phyloP scores from a whole-genome alignment of 1,140 invertebrate species.

The Drosophila lini region DNA sequence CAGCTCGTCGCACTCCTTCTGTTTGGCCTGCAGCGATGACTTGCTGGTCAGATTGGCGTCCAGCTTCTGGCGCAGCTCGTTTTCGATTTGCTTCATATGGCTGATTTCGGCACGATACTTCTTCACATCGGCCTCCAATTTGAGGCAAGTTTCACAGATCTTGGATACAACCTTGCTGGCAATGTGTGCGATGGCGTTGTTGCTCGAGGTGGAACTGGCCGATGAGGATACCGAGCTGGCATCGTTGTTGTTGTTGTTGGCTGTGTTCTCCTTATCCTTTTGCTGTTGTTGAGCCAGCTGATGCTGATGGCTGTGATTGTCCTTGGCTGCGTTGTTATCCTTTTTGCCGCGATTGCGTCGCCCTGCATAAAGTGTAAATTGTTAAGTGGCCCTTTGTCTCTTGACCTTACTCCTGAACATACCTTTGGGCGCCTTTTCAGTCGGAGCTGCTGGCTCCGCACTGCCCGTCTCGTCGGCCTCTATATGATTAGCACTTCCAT shows the following conservation, averaged over 20 bases:
- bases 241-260: slow-evolving; percentile 66
- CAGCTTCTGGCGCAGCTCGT: slow-evolving; percentile 93
- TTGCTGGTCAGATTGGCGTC: slow-evolving; percentile 82
- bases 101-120: slow-evolving; percentile 92
- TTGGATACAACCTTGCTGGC: slow-evolving; percentile 83
- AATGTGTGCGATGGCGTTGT: slow-evolving; percentile 75
- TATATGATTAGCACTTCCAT: slow-evolving; percentile 73
- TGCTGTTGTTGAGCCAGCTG: slow-evolving; percentile 54
- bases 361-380: slow-evolving; percentile 33
- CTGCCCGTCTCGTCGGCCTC: slow-evolving; percentile 63
- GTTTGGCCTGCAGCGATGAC: slow-evolving; percentile 83
- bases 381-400: not conserved
- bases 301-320: slow-evolving; percentile 82
- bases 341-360: slow-evolving; percentile 83
- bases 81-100: slow-evolving; percentile 91
- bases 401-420: not conserved
- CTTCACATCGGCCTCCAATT: slow-evolving; percentile 90
- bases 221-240: slow-evolving; percentile 74
- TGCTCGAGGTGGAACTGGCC: slow-evolving; percentile 66
- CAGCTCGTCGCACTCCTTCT: slow-evolving; percentile 82
- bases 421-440: slow-evolving; percentile 80
- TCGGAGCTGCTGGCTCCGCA: slow-evolving; percentile 54
- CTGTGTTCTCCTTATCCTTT: slow-evolving; percentile 54
- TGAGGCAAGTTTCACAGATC: slow-evolving; percentile 84
- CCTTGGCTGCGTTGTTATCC: slow-evolving; percentile 79